A percentile compares a stretch with the other conserved stretches of the same genome.
phyloP scores from a whole-genome alignment of 1,140 invertebrate genomes.

The Zaprionus lachaisei region DNA sequence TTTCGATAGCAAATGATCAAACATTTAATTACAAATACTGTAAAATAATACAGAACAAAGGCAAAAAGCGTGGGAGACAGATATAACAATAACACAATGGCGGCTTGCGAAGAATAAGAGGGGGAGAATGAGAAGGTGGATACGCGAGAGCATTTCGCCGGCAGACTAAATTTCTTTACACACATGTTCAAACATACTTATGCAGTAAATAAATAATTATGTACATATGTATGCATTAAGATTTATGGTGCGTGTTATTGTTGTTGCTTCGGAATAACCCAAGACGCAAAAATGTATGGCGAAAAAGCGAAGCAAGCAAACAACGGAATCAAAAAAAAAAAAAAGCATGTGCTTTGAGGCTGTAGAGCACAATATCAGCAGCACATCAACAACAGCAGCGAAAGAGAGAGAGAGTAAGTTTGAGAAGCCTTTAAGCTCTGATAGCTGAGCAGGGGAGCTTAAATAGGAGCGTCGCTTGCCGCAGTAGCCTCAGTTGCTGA shows the following conservation, averaged over 20 bases:
- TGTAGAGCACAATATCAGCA: background rate
- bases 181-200: background rate
- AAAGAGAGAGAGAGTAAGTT: constrained; percentile 14
- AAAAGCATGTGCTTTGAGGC: constrained; percentile 69
- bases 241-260: constrained; percentile 63
- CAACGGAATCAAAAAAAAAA: constrained; percentile 58
- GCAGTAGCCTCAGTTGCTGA: constrained; percentile 64
- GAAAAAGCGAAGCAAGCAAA: constrained; percentile 40
- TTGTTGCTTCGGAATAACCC: constrained; percentile 62
- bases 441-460: constrained; percentile 29
- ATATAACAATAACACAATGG: constrained; percentile 27
- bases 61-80: constrained; percentile 40
- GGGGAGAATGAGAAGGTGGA: background rate
- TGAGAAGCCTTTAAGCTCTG: background rate
- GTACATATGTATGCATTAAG: constrained; percentile 34
- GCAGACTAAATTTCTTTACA: constrained; percentile 19
- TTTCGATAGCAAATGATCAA: constrained; percentile 26
- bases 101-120: constrained; percentile 5
- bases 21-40: constrained; percentile 67
- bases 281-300: constrained; percentile 51
- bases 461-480: constrained; percentile 65
- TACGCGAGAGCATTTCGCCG: constrained; percentile 69
- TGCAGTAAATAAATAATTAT: constrained; percentile 15
- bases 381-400: background rate
- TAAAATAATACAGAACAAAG: constrained; percentile 75